Evolutionary conservation across 2,888 invertebrate genomes (phyloP), one percentile per base, ranked within the genome.

Genomic region (Hyposoter dolosus): DNA sequence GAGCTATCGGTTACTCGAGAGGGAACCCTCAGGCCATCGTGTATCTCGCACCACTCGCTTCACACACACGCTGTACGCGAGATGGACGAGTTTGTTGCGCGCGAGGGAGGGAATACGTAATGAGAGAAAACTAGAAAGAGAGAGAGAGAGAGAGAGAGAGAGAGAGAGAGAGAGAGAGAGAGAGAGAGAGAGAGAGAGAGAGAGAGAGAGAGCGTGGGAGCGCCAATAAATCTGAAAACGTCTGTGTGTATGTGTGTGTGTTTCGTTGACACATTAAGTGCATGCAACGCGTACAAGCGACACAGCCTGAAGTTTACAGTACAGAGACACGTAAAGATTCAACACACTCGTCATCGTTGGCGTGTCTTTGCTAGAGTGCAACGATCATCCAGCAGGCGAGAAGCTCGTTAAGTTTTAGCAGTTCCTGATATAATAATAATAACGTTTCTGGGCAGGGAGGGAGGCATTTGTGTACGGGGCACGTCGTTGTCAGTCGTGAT

Each of bases 1-100:
- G 77, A 82, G 81, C 74, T 83, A 83, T 86, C 86, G 86, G 86
- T 86, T 86, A 83, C 86, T 50, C 77, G 81, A 74, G 81, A 74
- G 83, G 81, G 83, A 82, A 65, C 81, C 86, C 83, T 78, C 78
- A 78, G 86, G 86, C 81, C 86, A 86, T 83, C 81, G 81, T 7
- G 40, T 86, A 82, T 60, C 75, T 82, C 68, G 75, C 50, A 65
- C 69, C 60, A 72, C 71, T 83, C 53, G n/a, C 40, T 40, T 19
- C n/a, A n/a, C 71, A n/a, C 53, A 71, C 43, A 45, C n/a, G 53
- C 80, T 50, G 65, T 28, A 56, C 23, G 23, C 83, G 76, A 85
- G 85, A 85, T 83, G 83, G n/a, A 80, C 83, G 75, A 85, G 85
- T 82, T 75, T 63, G 79, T 68, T 79, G 43, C 45, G 19, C 45